Percentiles rank a stretch among this genome's conserved stretches.
phyloP scores from a whole-genome alignment of 1,140 invertebrate species.

The Antheraea mylitta region DNA sequence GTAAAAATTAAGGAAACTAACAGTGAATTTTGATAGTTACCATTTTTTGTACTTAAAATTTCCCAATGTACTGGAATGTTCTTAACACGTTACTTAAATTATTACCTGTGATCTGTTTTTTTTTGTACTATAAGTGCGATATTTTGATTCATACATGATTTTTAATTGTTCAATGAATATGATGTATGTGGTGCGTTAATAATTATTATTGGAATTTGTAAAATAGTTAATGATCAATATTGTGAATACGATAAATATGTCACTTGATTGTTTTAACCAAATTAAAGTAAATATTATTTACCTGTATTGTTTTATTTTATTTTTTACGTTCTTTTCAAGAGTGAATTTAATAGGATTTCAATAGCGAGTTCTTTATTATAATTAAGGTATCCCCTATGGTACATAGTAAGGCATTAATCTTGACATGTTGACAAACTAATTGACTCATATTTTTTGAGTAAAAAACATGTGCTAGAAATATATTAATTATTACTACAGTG shows the following conservation, averaged over 20 bases:
- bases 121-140: slow-evolving; percentile 4
- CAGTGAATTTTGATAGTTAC: background rate
- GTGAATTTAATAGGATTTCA: too few species aligned
- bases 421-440: too few species aligned
- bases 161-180: background rate
- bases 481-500: too few species aligned
- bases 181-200: background rate
- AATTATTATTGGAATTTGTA: background rate
- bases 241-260: background rate
- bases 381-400: too few species aligned
- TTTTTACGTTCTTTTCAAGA: too few species aligned
- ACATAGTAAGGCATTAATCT: too few species aligned
- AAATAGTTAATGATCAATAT: background rate
- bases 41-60: background rate
- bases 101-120: slow-evolving; percentile 1
- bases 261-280: slow-evolving; percentile 4
- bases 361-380: too few species aligned
- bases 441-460: too few species aligned
- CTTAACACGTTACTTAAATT: slow-evolving; percentile 5
- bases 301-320: background rate
- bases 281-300: background rate
- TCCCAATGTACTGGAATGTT: background rate
- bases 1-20: background rate
- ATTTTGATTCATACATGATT: background rate
- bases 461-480: too few species aligned